Evolutionary conservation across 2,113 vertebrate genomes (phyloP), one percentile per base, ranked within the genome.

Genomic region (Sapajus apella): DNA sequence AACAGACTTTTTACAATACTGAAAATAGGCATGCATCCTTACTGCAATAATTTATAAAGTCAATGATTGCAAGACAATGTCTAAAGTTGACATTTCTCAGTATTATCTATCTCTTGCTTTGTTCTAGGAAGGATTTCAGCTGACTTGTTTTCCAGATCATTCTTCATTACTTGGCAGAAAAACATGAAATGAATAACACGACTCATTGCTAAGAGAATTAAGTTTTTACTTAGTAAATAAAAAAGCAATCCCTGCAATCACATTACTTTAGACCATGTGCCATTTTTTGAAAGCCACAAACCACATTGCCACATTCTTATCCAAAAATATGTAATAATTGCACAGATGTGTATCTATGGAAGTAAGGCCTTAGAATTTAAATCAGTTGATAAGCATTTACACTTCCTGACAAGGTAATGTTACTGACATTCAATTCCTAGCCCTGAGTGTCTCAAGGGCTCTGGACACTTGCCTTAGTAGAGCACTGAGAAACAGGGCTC

Each of bases 141-240:
- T 40, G 64, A 35, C 23, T 81, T 79, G 14, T 50, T 86, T 86
- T 85, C 73, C 68, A 96, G 68, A 58, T 90, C 84, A 81, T 52
- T 96, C 80, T 88, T 95, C 79, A 95, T 37, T 47, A 47, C 17
- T 83, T 92, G 61, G 37, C 70, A 72, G 73, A 76, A 50, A 94
- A 82, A 88, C 58, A 73, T 5, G 27, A 81, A 96, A 52, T 43
- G 35, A 95, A 13, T 21, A 89, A 93, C 10, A 75, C 0, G 1
- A 77, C 72, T 91, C 58, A 58, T 25, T 70, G 90, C 1, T 40
- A 8, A 88, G 45, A 21, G 3, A 35, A 93, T 47, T 1, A 81
- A 82, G 85, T 61, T 96, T 90, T 45, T 35, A 92, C 47, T 82
- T 45, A 47, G 64, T 80, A 56, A 89, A 64, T 75, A 96, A 90